Base-by-base conservation (phyloP, 1,140 invertebrate species). In the Nymphalis io region DNA sequence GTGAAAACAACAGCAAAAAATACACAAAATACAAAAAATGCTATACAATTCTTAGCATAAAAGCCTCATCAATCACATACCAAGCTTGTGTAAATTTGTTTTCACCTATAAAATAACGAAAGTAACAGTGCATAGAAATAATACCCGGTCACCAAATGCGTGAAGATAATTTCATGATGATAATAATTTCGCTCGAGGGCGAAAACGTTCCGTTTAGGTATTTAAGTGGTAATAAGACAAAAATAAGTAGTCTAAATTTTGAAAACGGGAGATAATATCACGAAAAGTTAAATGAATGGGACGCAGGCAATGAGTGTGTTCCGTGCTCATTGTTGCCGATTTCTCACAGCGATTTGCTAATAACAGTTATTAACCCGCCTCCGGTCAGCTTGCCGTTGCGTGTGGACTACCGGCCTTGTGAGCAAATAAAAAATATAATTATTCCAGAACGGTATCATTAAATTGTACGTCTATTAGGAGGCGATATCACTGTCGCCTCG, bases 331-430 rank as follows among this genome's bases (percentile, higher is more conserved):
- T 87, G 84, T 87, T 81, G 79, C 65, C 81, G 84, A 88, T 90
- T 85, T 90, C 85, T 84, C 80, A 82, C 75, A 81, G 82, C 78
- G 82, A 88, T 89, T 88, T 79, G 78, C 76, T 88, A 88, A 90
- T 88, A 83, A 82, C 83, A 57, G 79, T 83, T 84, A 90, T 89
- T 90, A 88, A 74, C 70, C 71, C 79, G 85, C 79, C 85, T 72
- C 77, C 72, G 78, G 75, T 76, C 78, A 75, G 58, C 66, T 77
- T 66, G 1, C 16, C 44, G 77, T 81, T 82, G 81, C 69, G 77
- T 82, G 82, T 70, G 67, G 73, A 84, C 85, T 85, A 83, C 83
- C 70, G 81, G 82, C 83, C 71, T 87, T 80, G 73, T 64, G 60
- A 68, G 51, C 69, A 76, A 78, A 82, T 81, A 87, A 85, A 85